Conservation (phyloP, 2,888 invertebrate species). For the Perizoma flavofasciatum region DNA sequence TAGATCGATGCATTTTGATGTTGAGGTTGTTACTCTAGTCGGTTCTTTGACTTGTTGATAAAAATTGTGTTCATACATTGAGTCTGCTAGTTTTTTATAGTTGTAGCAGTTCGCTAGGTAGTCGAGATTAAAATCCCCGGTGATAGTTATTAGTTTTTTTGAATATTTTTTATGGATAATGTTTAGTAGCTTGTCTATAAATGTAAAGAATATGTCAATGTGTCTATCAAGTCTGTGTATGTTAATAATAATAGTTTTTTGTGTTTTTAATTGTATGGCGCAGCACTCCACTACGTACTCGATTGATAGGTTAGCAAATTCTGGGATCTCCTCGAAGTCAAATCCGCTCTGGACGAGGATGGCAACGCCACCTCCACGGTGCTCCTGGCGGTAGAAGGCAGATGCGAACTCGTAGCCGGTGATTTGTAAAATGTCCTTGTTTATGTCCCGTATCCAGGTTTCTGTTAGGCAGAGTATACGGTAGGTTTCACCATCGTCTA, state of each 20-base stretch:
- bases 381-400: conserved; percentile 11
- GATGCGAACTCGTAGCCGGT: conserved; percentile 19
- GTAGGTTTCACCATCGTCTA: conserved; percentile 9
- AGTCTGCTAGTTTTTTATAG: background rate
- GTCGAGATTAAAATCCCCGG: background rate
- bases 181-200: conserved; percentile 9
- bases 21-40: background rate
- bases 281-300: conserved; percentile 27
- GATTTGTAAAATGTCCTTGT: conserved; percentile 10
- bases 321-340: conserved; percentile 2
- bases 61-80: background rate
- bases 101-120: conserved; percentile 1
- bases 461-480: conserved; percentile 19
- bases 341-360: conserved; percentile 5
- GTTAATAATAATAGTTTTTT: conserved; percentile 12
- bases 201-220: conserved; percentile 6
- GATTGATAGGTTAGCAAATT: conserved; percentile 16
- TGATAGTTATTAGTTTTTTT: background rate
- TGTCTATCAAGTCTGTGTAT: conserved; percentile 18
- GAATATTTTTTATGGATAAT: background rate
- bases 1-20: background rate
- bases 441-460: conserved; percentile 25
- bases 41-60: background rate
- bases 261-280: conserved; percentile 15
- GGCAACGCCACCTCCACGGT: conserved; percentile 23